Evolutionary conservation across 1,140 invertebrate species (phyloP).

Genomic region (Sarcophaga peregrina): DNA sequence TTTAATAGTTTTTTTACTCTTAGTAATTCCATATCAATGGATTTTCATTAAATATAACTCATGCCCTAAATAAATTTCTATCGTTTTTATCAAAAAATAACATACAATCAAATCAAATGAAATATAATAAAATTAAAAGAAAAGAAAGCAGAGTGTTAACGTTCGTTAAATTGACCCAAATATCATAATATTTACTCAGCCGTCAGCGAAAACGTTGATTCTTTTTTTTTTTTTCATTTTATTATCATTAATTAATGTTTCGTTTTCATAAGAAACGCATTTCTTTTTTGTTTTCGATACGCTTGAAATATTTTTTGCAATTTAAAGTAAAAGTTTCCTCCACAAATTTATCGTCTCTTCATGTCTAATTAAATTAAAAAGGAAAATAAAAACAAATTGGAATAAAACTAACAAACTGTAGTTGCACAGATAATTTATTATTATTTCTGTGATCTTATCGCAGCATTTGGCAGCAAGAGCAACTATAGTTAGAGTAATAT

Average conservation of each 20-base stretch:
- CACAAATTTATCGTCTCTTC: background rate
- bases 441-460: background rate
- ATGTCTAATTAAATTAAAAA: slow-evolving; percentile 14
- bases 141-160: background rate
- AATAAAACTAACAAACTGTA: background rate
- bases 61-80: too few species aligned
- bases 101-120: too few species aligned
- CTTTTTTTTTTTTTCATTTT: too few species aligned
- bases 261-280: background rate
- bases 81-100: too few species aligned
- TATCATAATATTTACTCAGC: background rate
- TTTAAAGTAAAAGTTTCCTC: background rate
- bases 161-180: slow-evolving; percentile 3
- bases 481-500: background rate
- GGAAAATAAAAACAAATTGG: background rate
- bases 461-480: background rate
- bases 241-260: slow-evolving; percentile 10
- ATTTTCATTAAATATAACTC: too few species aligned
- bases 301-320: slow-evolving; percentile 12
- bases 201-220: background rate
- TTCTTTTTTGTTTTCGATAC: background rate
- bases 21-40: too few species aligned
- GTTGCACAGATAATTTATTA: background rate
- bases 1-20: too few species aligned
- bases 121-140: too few species aligned